Evolutionary conservation across 2,113 vertebrate genomes (phyloP).

Genomic region (Neodon shergylaensis): DNA sequence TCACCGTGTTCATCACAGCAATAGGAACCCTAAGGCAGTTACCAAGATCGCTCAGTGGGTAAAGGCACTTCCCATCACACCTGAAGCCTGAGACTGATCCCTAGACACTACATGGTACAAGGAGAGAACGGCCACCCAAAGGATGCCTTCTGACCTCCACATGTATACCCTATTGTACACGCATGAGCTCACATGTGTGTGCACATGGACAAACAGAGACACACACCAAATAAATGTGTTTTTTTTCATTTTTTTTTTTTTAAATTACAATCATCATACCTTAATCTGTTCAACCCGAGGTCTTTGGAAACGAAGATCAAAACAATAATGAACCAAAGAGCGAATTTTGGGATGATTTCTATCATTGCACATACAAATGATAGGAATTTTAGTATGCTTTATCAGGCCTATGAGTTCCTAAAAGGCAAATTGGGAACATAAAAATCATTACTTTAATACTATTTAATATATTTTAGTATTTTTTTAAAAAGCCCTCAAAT

Average conservation of each 20-base stretch:
- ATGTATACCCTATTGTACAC: too few species aligned
- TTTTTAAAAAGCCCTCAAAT: background rate
- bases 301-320: slow-evolving; percentile 96
- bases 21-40: background rate
- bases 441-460: slow-evolving; percentile 41
- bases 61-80: too few species aligned
- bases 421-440: slow-evolving; percentile 61
- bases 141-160: background rate
- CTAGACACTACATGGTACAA: background rate
- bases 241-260: background rate
- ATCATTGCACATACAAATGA: slow-evolving; percentile 99
- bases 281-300: slow-evolving; percentile 98
- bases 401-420: slow-evolving; percentile 96
- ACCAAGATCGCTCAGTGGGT: background rate
- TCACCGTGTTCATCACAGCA: background rate
- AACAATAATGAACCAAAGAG: slow-evolving; percentile 96
- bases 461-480: background rate
- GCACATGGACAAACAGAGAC: background rate
- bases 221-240: background rate
- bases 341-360: slow-evolving; percentile 97
- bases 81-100: too few species aligned
- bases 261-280: slow-evolving; percentile 82
- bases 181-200: background rate
- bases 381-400: slow-evolving; percentile 94
- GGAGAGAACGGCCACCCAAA: background rate